Base-by-base conservation (phyloP, 2,888 invertebrate species). In the Tetanocera ferruginea region DNA sequence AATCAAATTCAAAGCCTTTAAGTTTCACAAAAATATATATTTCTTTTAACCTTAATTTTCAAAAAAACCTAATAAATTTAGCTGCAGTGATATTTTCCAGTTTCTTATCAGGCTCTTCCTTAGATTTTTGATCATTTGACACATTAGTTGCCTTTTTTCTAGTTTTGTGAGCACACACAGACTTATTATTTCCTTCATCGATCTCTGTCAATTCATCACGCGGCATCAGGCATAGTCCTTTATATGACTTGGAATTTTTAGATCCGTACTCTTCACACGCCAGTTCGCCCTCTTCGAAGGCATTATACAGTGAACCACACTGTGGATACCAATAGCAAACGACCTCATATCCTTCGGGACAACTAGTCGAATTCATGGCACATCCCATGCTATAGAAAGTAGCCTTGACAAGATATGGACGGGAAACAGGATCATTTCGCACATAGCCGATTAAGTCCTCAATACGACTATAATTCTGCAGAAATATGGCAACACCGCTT, bases 261-360 rank as follows among this genome's bases (percentile, higher is more conserved):
- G 72, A 72, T 43, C 17, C 5, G 17, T 55, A 72, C 14, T 72
- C 57, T 9, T 23, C 17, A 19, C 72, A 72, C 14, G 25, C 43
- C 1, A 17, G 11, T 23, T 19, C 37, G 1, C 72, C 72, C 57
- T 72, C 72, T 11, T 57, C 72, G 37, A 23, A 72, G 43, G 72
- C 72, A 55, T 72, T 72, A 37, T 37, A 60, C 23, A 72, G 23
- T 17, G 19, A 23, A 23, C 72, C 72, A 55, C 72, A 72, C 43
- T 37, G 57, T 11, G 72, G 72, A 37, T 72, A 72, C 72, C 72
- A 72, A 14, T 72, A 72, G 23, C 72, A 72, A 43, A 72, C 17
- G 4, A 72, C 34, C 25, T 37, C 25, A 34, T 57, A 9, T 4
- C 57, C 37, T 2, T 57, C 34, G 43, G 5, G 17, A 19, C 60